phyloP scores from a whole-genome alignment of 2,888 invertebrate species.

The Eupithecia inturbata region DNA sequence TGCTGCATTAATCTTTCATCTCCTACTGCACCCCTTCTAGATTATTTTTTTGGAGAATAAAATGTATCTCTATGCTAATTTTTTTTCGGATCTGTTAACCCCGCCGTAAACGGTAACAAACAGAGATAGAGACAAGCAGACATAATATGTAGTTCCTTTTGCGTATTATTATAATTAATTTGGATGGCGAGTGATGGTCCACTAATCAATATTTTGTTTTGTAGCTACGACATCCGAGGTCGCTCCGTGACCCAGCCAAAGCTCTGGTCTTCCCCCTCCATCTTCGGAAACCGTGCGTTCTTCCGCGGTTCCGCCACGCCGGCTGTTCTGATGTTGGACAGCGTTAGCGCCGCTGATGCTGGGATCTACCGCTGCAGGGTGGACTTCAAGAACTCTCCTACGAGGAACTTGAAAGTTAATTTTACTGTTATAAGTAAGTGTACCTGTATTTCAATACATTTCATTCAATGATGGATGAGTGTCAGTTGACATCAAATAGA shows the following conservation, averaged over 20 bases:
- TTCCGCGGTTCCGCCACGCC: slow-evolving; percentile 90
- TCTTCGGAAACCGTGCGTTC: slow-evolving; percentile 90
- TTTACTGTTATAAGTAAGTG: slow-evolving; percentile 93
- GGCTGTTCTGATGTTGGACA: slow-evolving; percentile 90
- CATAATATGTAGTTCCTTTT: no score
- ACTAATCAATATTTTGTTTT: background rate
- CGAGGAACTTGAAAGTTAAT: slow-evolving; percentile 94
- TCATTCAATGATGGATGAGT: background rate
- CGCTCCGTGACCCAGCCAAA: slow-evolving; percentile 89
- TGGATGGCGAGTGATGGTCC: background rate
- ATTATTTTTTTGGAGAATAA: no score
- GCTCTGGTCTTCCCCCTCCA: slow-evolving; percentile 91
- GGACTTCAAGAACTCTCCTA: slow-evolving; percentile 95
- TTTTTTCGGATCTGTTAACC: no score
- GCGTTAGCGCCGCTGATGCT: slow-evolving; percentile 90
- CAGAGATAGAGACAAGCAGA: no score
- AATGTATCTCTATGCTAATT: no score
- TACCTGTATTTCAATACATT: no score
- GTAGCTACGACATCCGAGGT: slow-evolving; percentile 90
- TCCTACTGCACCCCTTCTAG: no score
- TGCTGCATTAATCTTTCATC: no score
- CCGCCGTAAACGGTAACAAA: no score
- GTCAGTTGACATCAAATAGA: background rate
- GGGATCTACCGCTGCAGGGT: slow-evolving; percentile 95
- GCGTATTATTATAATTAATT: no score